phyloP scores from a whole-genome alignment of 1,140 invertebrate genomes.

The Rhagoletis pomonella region DNA sequence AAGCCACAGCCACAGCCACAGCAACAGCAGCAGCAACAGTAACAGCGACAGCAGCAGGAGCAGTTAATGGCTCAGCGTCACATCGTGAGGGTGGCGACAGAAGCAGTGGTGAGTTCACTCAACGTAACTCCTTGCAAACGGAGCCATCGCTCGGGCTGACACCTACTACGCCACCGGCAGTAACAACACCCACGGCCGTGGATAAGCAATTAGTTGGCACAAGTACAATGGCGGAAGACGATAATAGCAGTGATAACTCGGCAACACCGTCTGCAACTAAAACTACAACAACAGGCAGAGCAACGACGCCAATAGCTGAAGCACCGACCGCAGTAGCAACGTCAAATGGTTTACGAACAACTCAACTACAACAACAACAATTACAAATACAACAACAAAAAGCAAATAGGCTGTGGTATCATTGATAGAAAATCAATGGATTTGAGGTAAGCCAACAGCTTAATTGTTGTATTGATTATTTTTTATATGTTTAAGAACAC shows the following conservation, averaged over 20 bases:
- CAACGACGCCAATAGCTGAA: background rate
- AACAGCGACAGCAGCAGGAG: background rate
- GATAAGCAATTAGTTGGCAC: background rate
- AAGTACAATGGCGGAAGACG: background rate
- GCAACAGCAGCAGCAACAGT: background rate
- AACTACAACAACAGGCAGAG: background rate
- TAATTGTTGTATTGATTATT: no score
- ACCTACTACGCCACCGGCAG: background rate
- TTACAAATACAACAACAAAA: slow-evolving; percentile 63
- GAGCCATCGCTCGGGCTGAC: background rate
- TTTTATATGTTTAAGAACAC: no score
- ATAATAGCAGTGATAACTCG: background rate
- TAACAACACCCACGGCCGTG: background rate
- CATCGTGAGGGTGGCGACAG: slow-evolving; percentile 3
- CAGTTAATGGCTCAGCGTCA: background rate
- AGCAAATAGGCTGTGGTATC: slow-evolving; percentile 73
- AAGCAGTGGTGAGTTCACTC: background rate
- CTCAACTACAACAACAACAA: slow-evolving; percentile 60
- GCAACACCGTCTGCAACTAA: background rate
- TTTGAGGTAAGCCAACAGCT: slow-evolving; percentile 66
- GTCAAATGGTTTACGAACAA: slow-evolving; percentile 56
- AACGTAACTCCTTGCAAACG: background rate
- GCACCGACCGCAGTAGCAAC: slow-evolving; percentile 39
- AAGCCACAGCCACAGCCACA: background rate
- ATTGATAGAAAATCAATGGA: slow-evolving; percentile 74